A percentile compares a stretch with the other conserved stretches of the same genome.
Conservation (phyloP, 2,113 vertebrate species). For the Megaleporinus macrocephalus region DNA sequence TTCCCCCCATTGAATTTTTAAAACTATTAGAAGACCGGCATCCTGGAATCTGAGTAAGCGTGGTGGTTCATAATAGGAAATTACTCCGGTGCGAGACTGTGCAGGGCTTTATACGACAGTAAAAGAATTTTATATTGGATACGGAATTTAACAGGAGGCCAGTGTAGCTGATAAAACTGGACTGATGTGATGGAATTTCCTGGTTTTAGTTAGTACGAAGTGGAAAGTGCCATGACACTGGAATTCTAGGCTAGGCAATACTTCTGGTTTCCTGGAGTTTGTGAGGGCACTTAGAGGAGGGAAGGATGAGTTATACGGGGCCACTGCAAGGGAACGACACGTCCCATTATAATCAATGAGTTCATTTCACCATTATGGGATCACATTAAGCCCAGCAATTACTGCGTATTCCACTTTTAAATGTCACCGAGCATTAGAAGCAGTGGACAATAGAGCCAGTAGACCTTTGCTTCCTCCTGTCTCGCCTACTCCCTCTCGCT, state of each 20-base stretch:
- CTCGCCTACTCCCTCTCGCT: constrained; percentile 25
- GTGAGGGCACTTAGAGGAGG: neutral
- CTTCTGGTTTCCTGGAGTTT: neutral
- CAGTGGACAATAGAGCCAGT: neutral
- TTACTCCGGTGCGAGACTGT: too few species aligned
- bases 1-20: too few species aligned
- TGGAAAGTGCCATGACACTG: too few species aligned
- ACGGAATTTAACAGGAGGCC: too few species aligned
- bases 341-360: constrained; percentile 33
- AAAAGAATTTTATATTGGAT: too few species aligned
- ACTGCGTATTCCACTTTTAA: constrained; percentile 16
- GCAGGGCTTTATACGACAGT: too few species aligned
- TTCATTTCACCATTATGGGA: neutral
- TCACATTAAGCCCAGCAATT: constrained; percentile 23
- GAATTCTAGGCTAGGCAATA: neutral
- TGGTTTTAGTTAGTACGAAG: too few species aligned
- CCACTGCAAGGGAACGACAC: neutral
- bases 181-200: too few species aligned
- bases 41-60: too few species aligned
- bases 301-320: neutral
- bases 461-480: constrained; percentile 17
- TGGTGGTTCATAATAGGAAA: too few species aligned
- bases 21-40: too few species aligned
- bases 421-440: constrained; percentile 1
- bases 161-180: too few species aligned